A percentile compares a stretch with the other conserved stretches of the same genome.
These are phyloP conservation scores for Drosophila nr. perissopoda DNA, from an alignment of 2,888 invertebrate genomes.

Conservation along the genomic window DNA sequence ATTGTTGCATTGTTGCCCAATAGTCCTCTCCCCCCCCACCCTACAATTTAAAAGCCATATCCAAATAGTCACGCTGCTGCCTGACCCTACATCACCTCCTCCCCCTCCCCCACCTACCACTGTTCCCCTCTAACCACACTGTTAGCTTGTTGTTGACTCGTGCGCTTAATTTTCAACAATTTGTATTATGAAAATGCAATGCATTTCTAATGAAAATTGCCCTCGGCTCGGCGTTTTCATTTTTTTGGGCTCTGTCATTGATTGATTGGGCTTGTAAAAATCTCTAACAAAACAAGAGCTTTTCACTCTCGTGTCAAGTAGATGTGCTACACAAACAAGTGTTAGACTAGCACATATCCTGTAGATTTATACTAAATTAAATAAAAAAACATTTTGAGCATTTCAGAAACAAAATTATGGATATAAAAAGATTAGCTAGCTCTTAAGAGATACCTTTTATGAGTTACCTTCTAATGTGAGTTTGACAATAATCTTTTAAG, in stretches of 20 bases:
- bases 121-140: background rate
- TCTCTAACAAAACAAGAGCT: conserved; percentile 56
- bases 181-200: conserved; percentile 70
- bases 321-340: background rate
- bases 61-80: conserved; percentile 57
- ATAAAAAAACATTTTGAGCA: background rate
- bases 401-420: background rate
- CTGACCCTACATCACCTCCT: conserved; percentile 28
- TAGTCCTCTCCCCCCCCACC: background rate
- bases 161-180: conserved; percentile 79
- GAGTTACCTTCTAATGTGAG: too few species aligned
- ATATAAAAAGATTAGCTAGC: too few species aligned
- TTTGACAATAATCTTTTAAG: too few species aligned
- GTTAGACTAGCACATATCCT: conserved; percentile 15
- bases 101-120: background rate
- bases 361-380: background rate
- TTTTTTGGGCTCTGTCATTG: conserved; percentile 73
- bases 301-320: conserved; percentile 66
- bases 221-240: conserved; percentile 19
- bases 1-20: conserved; percentile 44
- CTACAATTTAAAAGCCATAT: conserved; percentile 20
- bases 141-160: conserved; percentile 74
- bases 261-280: conserved; percentile 78
- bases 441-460: too few species aligned
- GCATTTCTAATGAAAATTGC: conserved; percentile 70